phyloP scores from a whole-genome alignment of 2,888 invertebrate species.

The Ommatoiulus sabulosus region DNA sequence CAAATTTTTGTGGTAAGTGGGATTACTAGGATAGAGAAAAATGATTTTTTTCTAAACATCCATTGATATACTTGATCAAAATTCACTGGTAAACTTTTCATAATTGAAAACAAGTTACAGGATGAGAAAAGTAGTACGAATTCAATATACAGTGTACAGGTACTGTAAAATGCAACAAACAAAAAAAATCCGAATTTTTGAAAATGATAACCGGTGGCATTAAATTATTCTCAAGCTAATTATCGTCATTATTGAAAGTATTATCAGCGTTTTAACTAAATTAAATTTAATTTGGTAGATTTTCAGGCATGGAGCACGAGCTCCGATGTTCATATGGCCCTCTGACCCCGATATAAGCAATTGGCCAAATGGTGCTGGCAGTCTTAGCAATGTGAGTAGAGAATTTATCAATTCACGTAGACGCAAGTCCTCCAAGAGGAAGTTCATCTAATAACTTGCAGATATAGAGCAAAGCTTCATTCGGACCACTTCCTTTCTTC shows the following conservation, averaged over 20 bases:
- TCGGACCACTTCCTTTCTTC: no score
- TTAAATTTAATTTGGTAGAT: slow-evolving; percentile 1
- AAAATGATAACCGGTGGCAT: no score
- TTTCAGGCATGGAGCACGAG: slow-evolving; percentile 53
- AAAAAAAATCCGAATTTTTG: no score
- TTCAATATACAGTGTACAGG: no score
- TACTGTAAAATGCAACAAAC: no score
- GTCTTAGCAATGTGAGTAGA: slow-evolving; percentile 45
- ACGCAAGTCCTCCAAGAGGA: background rate
- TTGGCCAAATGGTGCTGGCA: slow-evolving; percentile 13
- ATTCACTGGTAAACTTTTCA: background rate
- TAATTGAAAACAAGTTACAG: background rate
- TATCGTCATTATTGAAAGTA: background rate
- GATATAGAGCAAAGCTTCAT: no score
- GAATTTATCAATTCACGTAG: background rate
- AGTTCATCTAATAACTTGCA: no score
- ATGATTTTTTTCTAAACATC: no score
- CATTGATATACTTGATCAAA: no score
- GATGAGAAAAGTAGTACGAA: no score
- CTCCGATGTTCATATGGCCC: slow-evolving; percentile 31
- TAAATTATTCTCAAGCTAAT: background rate
- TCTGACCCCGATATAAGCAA: slow-evolving; percentile 32
- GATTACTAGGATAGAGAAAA: no score
- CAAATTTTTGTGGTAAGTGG: background rate
- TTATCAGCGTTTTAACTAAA: background rate